A percentile compares a stretch with the other conserved stretches of the same genome.
These are phyloP conservation scores for Macropis europaea DNA, from an alignment of 2,888 invertebrate species.

Conservation along the genomic window DNA sequence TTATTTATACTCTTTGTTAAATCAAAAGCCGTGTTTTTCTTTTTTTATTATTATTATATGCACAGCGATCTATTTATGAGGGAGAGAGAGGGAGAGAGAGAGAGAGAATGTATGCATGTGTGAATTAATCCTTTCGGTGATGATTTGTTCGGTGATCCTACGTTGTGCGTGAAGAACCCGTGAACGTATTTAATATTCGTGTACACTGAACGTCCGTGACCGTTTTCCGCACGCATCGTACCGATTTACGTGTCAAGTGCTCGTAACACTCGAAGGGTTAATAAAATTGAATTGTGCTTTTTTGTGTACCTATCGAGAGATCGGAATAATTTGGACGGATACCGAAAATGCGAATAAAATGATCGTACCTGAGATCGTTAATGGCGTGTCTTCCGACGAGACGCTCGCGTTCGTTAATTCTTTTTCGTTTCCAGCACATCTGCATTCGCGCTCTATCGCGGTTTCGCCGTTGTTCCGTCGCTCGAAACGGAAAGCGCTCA, in stretches of 20 bases:
- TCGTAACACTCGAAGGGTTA: no score
- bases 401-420: not conserved
- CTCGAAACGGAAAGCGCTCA: slow-evolving; percentile 4
- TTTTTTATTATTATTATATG: slow-evolving; percentile 16
- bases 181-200: no score
- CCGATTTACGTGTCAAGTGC: no score
- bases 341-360: slow-evolving; percentile 1
- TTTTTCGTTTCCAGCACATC: not conserved
- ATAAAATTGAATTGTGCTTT: no score
- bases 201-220: no score
- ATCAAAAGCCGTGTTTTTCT: slow-evolving; percentile 52
- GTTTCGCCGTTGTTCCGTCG: not conserved
- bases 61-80: slow-evolving; percentile 42
- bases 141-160: no score
- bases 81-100: no score
- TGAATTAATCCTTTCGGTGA: no score
- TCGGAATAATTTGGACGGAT: not conserved
- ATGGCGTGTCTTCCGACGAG: not conserved
- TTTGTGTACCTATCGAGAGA: no score
- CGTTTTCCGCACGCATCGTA: no score
- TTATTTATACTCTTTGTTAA: slow-evolving; percentile 69
- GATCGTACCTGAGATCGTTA: slow-evolving; percentile 41
- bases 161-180: no score
- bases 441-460: not conserved
- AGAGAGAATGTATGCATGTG: no score